A percentile compares a stretch with the other conserved stretches of the same genome.
Evolutionary conservation across 2,113 vertebrate species (phyloP).

Genomic region (Lophius piscatorius): DNA sequence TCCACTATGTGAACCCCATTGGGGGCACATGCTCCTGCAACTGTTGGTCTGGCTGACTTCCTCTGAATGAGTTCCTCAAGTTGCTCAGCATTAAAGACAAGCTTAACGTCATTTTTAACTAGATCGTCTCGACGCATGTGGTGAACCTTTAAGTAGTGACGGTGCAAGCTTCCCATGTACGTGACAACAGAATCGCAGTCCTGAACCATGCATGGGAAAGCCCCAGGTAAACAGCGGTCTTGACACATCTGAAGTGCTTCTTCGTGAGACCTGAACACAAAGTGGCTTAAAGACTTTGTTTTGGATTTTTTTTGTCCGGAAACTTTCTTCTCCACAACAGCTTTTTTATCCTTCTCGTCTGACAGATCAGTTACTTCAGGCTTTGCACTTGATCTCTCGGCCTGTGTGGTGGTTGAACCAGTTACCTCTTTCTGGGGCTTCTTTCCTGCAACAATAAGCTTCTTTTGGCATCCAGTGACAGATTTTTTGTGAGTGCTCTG

Average conservation of each 20-base stretch:
- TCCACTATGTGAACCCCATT: constrained; percentile 76
- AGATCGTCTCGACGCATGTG: constrained; percentile 80
- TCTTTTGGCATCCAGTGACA: constrained; percentile 80
- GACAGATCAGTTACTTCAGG: constrained; percentile 18
- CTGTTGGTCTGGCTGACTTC: constrained; percentile 70
- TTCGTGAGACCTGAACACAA: constrained; percentile 77
- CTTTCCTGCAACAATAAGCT: constrained; percentile 69
- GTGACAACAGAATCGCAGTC: constrained; percentile 92
- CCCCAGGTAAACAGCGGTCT: constrained; percentile 84
- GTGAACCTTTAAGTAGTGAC: constrained; percentile 90
- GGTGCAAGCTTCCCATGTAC: constrained; percentile 84
- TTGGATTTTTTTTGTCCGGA: not conserved
- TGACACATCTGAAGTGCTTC: constrained; percentile 96
- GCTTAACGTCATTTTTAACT: constrained; percentile 76
- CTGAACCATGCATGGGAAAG: constrained; percentile 94
- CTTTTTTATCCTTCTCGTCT: constrained; percentile 10
- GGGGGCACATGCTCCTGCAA: constrained; percentile 39
- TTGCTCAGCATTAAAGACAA: constrained; percentile 80
- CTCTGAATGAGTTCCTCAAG: constrained; percentile 81
- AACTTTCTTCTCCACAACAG: not conserved
- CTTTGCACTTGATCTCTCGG: constrained; percentile 28
- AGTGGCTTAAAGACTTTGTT: not conserved
- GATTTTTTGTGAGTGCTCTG: constrained; percentile 81
- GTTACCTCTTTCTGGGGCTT: constrained; percentile 51
- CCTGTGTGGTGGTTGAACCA: constrained; percentile 33